Percentiles rank a stretch among this genome's conserved stretches.
These are phyloP conservation scores for Phyllostomus discolor DNA, from an alignment of 2,113 vertebrate species.

Conservation along the genomic window DNA sequence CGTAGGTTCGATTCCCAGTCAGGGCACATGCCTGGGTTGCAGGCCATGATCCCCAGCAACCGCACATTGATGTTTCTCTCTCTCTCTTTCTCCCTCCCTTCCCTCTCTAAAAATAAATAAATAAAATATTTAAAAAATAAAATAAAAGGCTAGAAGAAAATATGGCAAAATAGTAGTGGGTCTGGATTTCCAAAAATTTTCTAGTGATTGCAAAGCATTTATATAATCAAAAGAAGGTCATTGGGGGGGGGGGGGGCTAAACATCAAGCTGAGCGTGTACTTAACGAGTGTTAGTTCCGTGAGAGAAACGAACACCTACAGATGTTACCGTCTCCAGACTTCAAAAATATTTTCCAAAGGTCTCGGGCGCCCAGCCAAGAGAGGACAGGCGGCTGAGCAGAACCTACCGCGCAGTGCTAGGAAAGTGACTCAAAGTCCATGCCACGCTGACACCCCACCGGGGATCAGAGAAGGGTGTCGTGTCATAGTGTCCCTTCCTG, in stretches of 20 bases:
- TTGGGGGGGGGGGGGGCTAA: neutral
- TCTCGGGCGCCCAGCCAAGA: neutral
- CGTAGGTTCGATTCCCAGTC: too few species aligned
- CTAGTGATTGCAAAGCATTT: neutral
- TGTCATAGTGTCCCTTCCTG: rapidly evolving
- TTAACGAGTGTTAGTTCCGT: neutral
- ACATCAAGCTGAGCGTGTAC: neutral
- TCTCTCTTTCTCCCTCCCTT: too few species aligned
- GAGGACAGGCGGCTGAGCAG: neutral
- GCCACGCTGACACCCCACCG: neutral
- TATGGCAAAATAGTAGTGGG: neutral
- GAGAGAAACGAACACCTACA: neutral
- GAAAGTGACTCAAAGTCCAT: neutral
- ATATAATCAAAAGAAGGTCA: neutral
- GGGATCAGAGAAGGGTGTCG: neutral
- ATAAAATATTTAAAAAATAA: too few species aligned
- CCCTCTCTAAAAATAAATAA: too few species aligned
- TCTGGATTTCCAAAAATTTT: neutral
- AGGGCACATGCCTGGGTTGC: too few species aligned
- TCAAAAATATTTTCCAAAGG: neutral
- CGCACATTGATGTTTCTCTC: too few species aligned
- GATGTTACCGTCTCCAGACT: neutral
- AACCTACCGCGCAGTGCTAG: neutral
- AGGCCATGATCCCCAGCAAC: too few species aligned
- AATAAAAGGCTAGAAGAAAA: neutral